Percentiles rank a stretch among this genome's conserved stretches.
Evolutionary conservation across 2,888 invertebrate genomes (phyloP).

Genomic region (Andricus curvator): DNA sequence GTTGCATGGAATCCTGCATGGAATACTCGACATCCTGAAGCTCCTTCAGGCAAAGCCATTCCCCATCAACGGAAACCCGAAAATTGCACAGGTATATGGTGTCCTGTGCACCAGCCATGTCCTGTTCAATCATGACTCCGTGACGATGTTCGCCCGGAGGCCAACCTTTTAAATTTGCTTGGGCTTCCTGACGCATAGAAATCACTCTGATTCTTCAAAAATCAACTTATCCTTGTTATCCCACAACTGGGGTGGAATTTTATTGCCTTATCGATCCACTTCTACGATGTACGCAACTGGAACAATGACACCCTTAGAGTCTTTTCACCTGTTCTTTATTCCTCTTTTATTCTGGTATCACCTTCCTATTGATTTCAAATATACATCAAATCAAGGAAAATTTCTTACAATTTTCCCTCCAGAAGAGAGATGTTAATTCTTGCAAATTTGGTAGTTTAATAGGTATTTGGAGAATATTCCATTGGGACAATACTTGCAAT

Average conservation of each 20-base stretch:
- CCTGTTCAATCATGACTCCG: conserved; percentile 80
- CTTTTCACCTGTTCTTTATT: conserved; percentile 14
- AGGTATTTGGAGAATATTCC: no score
- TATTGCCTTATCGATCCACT: conserved; percentile 18
- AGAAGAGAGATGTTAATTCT: not conserved
- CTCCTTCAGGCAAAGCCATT: conserved; percentile 97
- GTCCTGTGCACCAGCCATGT: conserved; percentile 94
- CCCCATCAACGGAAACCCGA: conserved; percentile 97
- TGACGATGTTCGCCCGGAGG: conserved; percentile 72
- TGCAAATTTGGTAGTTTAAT: not conserved
- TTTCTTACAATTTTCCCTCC: not conserved
- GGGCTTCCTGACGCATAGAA: conserved; percentile 75
- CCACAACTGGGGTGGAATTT: not conserved
- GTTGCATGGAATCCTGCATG: conserved; percentile 86
- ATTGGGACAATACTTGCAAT: not conserved
- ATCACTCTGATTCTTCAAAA: conserved; percentile 28
- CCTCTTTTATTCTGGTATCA: not conserved
- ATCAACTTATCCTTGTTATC: not conserved
- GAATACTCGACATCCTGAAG: conserved; percentile 92
- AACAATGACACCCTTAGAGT: conserved; percentile 5
- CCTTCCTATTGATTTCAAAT: not conserved
- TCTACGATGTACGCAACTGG: not conserved
- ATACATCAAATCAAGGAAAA: not conserved
- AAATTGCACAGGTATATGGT: conserved; percentile 98
- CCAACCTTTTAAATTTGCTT: conserved; percentile 70